Conservation (phyloP, 1,140 invertebrate genomes). For the Drosophila takahashii region DNA sequence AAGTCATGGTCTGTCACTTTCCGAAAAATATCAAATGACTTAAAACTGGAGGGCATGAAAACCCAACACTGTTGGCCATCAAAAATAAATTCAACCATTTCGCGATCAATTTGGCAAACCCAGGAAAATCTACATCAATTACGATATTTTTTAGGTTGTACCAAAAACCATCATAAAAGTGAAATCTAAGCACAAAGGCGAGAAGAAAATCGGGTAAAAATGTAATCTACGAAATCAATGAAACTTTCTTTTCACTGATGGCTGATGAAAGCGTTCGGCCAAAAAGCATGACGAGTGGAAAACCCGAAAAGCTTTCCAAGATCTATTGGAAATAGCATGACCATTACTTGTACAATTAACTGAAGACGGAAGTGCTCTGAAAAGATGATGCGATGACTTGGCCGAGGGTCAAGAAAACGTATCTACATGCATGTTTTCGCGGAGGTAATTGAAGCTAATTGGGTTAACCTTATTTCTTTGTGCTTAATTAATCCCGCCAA, state of each 20-base stretch:
- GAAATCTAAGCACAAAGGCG: constrained; percentile 24
- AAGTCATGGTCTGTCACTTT: constrained; percentile 12
- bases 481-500: constrained; percentile 60
- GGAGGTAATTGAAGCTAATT: constrained; percentile 74
- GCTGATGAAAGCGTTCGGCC: constrained; percentile 38
- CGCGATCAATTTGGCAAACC: too few relatives aligned
- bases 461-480: constrained; percentile 64
- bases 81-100: background rate
- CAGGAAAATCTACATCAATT: constrained; percentile 24
- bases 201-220: constrained; percentile 42
- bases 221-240: constrained; percentile 48
- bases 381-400: constrained; percentile 33
- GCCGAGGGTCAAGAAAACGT: background rate
- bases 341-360: background rate
- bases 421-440: background rate
- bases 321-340: constrained; percentile 42
- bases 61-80: background rate
- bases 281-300: constrained; percentile 40
- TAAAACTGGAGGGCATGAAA: background rate
- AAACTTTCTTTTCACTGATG: constrained; percentile 48
- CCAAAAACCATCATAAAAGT: constrained; percentile 41
- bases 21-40: constrained; percentile 14
- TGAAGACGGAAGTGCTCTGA: constrained; percentile 26
- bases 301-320: constrained; percentile 26
- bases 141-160: constrained; percentile 20